A percentile compares a stretch with the other conserved stretches of the same genome.
Evolutionary conservation across 2,797 vertebrate genomes (phyloP).

Genomic region (Coregonus suidteri): DNA sequence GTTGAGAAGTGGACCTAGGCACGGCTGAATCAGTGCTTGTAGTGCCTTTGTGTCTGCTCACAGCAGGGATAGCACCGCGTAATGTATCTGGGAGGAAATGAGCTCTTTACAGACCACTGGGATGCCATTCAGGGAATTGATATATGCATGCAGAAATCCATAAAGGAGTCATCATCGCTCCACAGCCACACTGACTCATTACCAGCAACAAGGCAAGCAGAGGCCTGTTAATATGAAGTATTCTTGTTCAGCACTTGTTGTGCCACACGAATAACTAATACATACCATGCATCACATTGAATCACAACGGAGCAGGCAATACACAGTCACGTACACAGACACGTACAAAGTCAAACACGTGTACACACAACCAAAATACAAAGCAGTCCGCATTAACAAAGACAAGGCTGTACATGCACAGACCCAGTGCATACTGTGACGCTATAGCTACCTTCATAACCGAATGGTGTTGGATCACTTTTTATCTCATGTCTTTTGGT

Average conservation of each 20-base stretch:
- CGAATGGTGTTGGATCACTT: conserved; percentile 90
- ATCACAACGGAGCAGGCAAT: not conserved
- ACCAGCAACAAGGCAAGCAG: not conserved
- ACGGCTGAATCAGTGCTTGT: conserved; percentile 50
- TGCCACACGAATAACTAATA: conserved; percentile 24
- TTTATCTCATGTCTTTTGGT: conserved; percentile 94
- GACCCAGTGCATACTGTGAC: not conserved
- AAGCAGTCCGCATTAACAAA: not conserved
- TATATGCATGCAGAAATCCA: conserved; percentile 43
- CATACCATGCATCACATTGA: conserved; percentile 9
- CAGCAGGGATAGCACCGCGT: conserved; percentile 77
- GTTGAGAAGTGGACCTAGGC: conserved; percentile 72
- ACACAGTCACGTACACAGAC: conserved; percentile 7
- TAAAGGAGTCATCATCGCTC: not conserved
- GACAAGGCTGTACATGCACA: not conserved
- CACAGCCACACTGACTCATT: conserved; percentile 1
- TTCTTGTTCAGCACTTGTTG: conserved; percentile 2
- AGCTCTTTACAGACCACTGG: conserved; percentile 49
- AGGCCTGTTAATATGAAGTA: not conserved
- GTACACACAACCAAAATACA: conserved; percentile 25
- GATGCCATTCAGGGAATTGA: not conserved
- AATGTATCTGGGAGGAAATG: conserved; percentile 82
- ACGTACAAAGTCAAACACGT: no score
- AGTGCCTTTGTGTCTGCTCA: conserved; percentile 63
- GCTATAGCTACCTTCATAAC: conserved; percentile 86